Base-by-base conservation (phyloP, 1,140 invertebrate species). In the Trichogramma pretiosum region DNA sequence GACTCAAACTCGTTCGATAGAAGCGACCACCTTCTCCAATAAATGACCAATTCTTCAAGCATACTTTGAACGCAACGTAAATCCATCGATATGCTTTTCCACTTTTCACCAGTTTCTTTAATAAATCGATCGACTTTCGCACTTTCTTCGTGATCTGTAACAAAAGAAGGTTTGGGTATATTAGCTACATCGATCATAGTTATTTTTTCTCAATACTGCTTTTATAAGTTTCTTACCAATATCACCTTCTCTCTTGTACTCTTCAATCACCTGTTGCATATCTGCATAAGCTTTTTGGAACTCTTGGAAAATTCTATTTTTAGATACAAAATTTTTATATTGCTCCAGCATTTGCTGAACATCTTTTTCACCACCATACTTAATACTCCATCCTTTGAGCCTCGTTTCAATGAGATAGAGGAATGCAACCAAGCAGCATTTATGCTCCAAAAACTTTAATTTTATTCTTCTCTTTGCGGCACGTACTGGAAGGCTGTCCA, bases 261-360 rank as follows among this genome's bases (percentile, higher is more conserved):
- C 87, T 34, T 93, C 89, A 24, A 88, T 83, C 34, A 92, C 86
- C 61, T 89, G 85, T 68, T 93, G 88, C 79, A 93, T 91, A 60
- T 94, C 89, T 50, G 85, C 73, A 60, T 85, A 93, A 16, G 89
- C 89, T 74, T 89, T 89, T 60, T 93, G 89, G 70, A 94, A 94
- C 70, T 92, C 89, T 67, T 93, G 87, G 73, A 94, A 93, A 57
- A 96, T 87, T 65, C 89, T 84, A 68, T 91, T 92, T 56, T 81
- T 81, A 3, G 88, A 88, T 11, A 95, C 90, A 73, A 92, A 93
- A 74, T 88, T 89, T 54, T 86, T 79, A 61, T 94, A 95, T 59
- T 95, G 89, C 53, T 87, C 83, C 54, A 94, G 68, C 65, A 93
- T 78, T 52, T 82, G 81, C 58, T 85, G 78, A 2, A 92, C 89